These are phyloP conservation scores for Hassar affinis DNA, from an alignment of 2,113 vertebrate species.

Conservation along the genomic window DNA sequence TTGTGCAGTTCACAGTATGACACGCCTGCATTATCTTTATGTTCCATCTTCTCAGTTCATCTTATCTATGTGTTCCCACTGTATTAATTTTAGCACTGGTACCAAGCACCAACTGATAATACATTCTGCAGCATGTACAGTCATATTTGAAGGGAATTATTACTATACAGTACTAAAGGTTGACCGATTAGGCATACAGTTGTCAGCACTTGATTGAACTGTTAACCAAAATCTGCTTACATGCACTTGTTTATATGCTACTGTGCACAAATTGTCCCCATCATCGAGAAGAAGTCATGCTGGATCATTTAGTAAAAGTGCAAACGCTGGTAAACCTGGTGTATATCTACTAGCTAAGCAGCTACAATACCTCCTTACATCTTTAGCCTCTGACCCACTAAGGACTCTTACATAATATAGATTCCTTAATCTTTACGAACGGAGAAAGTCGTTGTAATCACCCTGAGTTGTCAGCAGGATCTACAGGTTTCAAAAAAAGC, in stretches of 20 bases:
- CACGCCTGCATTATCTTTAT: not conserved
- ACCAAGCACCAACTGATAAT: not conserved
- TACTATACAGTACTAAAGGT: not conserved
- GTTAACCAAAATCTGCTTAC: no score
- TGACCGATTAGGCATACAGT: not conserved
- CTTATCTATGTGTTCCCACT: not conserved
- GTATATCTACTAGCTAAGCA: not conserved
- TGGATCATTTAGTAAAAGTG: slow-evolving; percentile 17
- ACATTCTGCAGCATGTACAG: not conserved
- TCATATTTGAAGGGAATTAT: not conserved
- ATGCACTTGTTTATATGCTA: no score
- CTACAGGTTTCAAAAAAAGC: not conserved
- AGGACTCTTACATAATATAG: slow-evolving; percentile 20
- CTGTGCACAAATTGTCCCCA: slow-evolving; percentile 1
- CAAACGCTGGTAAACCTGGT: not conserved
- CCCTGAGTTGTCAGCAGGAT: not conserved
- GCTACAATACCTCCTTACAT: not conserved
- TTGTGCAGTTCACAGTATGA: no score
- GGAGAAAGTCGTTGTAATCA: slow-evolving; percentile 13
- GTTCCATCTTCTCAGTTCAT: not conserved
- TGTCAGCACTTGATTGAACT: not conserved
- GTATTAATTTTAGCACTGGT: not conserved
- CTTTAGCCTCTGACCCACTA: slow-evolving; percentile 15
- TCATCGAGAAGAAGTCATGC: slow-evolving; percentile 9
- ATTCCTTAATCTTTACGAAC: slow-evolving; percentile 15